A percentile compares a stretch with the other conserved stretches of the same genome.
phyloP scores from a whole-genome alignment of 2,113 vertebrate genomes.

The Percopsis transmontana region DNA sequence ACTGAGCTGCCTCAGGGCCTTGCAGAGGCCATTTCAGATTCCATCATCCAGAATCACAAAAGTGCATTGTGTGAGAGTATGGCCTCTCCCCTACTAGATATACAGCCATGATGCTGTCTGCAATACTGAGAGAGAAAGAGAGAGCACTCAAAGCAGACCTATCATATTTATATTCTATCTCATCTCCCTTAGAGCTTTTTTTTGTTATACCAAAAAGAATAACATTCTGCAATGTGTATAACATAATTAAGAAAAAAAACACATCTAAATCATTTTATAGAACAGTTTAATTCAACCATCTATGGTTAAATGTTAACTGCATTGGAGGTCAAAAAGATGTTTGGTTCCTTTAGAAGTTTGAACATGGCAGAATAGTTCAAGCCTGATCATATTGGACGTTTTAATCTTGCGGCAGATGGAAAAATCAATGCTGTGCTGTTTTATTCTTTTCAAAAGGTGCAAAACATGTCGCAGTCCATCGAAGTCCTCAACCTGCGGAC shows the following conservation, averaged over 20 bases:
- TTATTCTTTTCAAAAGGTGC: slow-evolving; percentile 83
- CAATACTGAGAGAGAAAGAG: slow-evolving; percentile 16
- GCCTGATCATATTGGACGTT: slow-evolving; percentile 59
- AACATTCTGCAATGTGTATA: background rate
- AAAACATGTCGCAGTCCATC: slow-evolving; percentile 99
- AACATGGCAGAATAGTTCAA: slow-evolving; percentile 24
- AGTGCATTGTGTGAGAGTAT: slow-evolving; percentile 45
- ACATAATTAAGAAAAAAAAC: background rate
- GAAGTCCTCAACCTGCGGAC: slow-evolving; percentile 97
- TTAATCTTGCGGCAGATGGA: slow-evolving; percentile 51
- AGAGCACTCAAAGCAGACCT: background rate
- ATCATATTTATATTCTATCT: background rate
- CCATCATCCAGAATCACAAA: slow-evolving; percentile 33
- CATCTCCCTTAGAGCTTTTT: slow-evolving; percentile 24
- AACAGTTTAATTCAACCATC: slow-evolving; percentile 8
- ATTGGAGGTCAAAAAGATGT: slow-evolving; percentile 58
- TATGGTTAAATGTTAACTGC: slow-evolving; percentile 33
- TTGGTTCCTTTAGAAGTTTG: slow-evolving; percentile 38
- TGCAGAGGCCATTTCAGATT: slow-evolving; percentile 56
- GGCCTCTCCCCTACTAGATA: slow-evolving; percentile 39
- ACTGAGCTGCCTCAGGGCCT: slow-evolving; percentile 59
- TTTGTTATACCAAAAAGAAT: slow-evolving; percentile 35
- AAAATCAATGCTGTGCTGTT: slow-evolving; percentile 59
- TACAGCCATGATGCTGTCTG: slow-evolving; percentile 33
- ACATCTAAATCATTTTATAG: slow-evolving; percentile 5